Evolutionary conservation across 1,140 invertebrate genomes (phyloP).

Genomic region (Microplitis demolitor): DNA sequence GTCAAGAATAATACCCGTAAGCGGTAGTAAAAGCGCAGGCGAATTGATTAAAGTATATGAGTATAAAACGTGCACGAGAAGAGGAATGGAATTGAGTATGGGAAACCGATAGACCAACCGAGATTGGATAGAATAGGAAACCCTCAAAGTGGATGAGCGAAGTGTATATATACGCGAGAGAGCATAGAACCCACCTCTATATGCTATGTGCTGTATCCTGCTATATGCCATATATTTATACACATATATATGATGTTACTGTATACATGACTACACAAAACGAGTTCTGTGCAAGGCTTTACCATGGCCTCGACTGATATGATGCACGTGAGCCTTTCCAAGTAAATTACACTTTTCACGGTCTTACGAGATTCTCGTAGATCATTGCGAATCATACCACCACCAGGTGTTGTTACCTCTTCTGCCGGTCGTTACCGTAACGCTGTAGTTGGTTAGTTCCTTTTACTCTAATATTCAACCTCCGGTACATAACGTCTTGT

Average conservation of each 20-base stretch:
- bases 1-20: conserved; percentile 1
- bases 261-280: not conserved
- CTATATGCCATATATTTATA: too few relatives aligned
- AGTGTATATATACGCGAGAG: conserved; percentile 14
- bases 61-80: conserved; percentile 25
- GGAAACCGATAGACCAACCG: conserved; percentile 44
- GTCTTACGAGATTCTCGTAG: not conserved
- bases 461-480: conserved; percentile 14
- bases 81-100: conserved; percentile 40
- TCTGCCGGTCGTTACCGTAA: too few relatives aligned
- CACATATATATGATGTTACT: not conserved
- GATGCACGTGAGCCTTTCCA: conserved; percentile 1
- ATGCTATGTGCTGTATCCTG: too few relatives aligned
- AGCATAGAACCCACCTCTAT: not conserved
- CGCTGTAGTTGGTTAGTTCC: too few relatives aligned
- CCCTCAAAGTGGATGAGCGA: conserved; percentile 46
- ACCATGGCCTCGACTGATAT: not conserved
- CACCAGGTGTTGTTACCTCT: not conserved
- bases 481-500: not conserved
- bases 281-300: conserved; percentile 5
- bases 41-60: conserved; percentile 45
- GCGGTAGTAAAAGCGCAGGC: conserved; percentile 35
- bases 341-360: conserved; percentile 24
- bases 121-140: conserved; percentile 49
- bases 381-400: not conserved